Base-by-base conservation (phyloP, 2,113 vertebrate species). In the Plecturocebus donacophilus region DNA sequence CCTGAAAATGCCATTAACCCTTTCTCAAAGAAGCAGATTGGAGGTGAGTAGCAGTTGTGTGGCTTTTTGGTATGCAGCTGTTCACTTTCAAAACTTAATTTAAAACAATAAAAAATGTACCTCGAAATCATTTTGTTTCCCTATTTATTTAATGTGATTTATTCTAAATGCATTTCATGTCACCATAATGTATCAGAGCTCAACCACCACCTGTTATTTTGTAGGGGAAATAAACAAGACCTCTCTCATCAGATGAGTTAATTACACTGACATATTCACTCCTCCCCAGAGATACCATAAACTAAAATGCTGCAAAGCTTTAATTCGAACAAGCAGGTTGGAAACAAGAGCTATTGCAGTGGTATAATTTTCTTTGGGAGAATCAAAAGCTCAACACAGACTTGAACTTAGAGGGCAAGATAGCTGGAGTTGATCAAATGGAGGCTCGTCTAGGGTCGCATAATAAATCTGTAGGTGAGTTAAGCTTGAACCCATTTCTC, bases 171-270 rank as follows among this genome's bases (percentile, higher is more conserved):
- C 61, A 45, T 95, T 91, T 97, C 85, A 21, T 95, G 54, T 96
- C 93, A 61, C 56, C 84, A 9, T 84, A 58, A 89, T 84, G 92
- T 17, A 87, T 64, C 1, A 0, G 94, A 86, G 54, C 92, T 95
- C 85, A 30, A 47, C 92, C 54, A 87, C 96, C 94, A 97, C 97
- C 97, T 98, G 97, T 96, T 97, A 96, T 89, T 96, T 96, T 95
- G 92, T 85, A 54, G 85, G 92, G 92, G 96, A 97, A 97, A 96
- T 96, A 98, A 97, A 97, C 92, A 97, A 96, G 98, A 97, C 97
- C 98, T 96, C 94, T 90, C 88, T 92, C 97, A 96, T 98, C 97
- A 93, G 92, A 97, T 96, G 96, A 98, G 98, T 97, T 98, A 97
- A 98, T 98, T 97, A 96, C 95, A 49, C 80, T 96, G 97, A 97